These are phyloP conservation scores for Sterna hirundo DNA, from an alignment of 2,113 vertebrate species.

Conservation along the genomic window DNA sequence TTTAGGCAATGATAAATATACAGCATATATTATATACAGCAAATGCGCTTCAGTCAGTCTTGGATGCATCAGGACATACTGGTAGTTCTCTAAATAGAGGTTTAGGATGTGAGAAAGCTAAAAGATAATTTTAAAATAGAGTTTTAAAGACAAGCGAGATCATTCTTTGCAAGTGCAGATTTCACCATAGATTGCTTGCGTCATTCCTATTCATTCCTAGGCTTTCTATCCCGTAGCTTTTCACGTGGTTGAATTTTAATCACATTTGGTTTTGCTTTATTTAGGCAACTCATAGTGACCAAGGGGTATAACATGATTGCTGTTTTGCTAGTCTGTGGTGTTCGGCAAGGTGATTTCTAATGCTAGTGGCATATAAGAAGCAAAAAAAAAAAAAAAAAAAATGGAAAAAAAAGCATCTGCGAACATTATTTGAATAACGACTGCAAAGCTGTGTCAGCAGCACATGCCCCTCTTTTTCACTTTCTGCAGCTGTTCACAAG, in stretches of 20 bases:
- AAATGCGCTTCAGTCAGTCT: not conserved
- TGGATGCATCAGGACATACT: not conserved
- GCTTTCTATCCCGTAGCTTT: not conserved
- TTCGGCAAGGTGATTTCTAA: not conserved
- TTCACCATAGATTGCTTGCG: not conserved
- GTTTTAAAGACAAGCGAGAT: not conserved
- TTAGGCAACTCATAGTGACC: not conserved
- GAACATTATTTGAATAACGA: not conserved
- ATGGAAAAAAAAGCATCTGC: not conserved
- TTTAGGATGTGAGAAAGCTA: not conserved
- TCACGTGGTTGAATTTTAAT: not conserved
- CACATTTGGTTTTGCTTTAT: not conserved
- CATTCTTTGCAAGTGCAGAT: not conserved
- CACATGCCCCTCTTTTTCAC: not conserved
- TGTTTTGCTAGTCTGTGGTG: not conserved
- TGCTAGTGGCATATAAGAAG: not conserved
- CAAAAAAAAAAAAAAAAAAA: not conserved
- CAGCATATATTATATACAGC: not conserved
- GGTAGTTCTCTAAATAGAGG: not conserved
- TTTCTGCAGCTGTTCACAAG: constrained; percentile 22
- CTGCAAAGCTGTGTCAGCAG: not conserved
- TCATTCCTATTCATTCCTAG: not conserved
- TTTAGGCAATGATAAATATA: not conserved
- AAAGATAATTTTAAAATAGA: not conserved
- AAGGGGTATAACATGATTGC: not conserved